Base-by-base conservation (phyloP, 2,113 vertebrate genomes). In the Hippocampus mohnikei region DNA sequence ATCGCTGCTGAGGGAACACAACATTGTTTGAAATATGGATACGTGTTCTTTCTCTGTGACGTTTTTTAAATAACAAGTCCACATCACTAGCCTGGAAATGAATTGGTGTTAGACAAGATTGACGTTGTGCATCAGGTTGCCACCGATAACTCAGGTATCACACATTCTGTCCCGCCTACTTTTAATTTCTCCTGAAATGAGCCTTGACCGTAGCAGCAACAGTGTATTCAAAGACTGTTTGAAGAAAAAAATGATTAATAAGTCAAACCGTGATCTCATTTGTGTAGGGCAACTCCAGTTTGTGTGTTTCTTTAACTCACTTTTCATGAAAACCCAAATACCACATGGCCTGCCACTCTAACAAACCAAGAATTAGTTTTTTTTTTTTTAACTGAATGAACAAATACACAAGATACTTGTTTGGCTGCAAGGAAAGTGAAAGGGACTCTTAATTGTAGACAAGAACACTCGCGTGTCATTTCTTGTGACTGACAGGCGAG, bases 271-370 rank as follows among this genome's bases (percentile, higher is more conserved):
- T 68, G 69, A 81, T 73, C 77, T 82, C 11, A 84, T 84, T 81
- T 85, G 75, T 83, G 81, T 80, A 68, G 65, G 70, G 63, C 46
- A 68, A 65, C 50, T 66, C 55, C 59, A 73, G 67, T 70, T 33
- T 77, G 25, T 78, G 68, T 66, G 42, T 44, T 5, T 68, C 74
- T 76, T 79, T 73, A 46, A 86, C 82, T 71, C 70, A 72, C 55
- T 61, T 21, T 70, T 86, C 62, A 60, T 76, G 63, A 86, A 88
- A 89, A 83, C 70, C 74, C 23, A 79, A 73, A 74, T 69, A 50
- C 71, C 23, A 79, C 77, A 76, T 67, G 44, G 50, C 84, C 74
- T 59, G 70, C 66, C 76, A 70, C 71, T 73, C 66, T 63, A 67
- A 69, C 40, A 72, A 41, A 25, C 7, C 25, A 7, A n/a, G 37